A percentile compares a stretch with the other conserved stretches of the same genome.
phyloP scores from a whole-genome alignment of 2,888 invertebrate species.

The Allophyes oxyacanthae region DNA sequence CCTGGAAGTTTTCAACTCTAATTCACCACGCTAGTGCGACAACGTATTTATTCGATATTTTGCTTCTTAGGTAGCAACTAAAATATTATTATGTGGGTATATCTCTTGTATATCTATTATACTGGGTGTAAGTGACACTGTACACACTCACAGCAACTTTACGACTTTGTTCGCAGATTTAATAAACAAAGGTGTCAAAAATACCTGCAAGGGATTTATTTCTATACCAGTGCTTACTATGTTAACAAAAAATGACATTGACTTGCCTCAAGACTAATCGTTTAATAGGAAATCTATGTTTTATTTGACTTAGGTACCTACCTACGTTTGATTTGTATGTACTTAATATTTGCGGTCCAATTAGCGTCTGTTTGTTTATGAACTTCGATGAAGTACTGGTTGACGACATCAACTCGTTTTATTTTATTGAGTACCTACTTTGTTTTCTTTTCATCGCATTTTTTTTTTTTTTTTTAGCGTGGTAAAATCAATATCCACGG shows the following conservation, averaged over 20 bases:
- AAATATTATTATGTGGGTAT: no score
- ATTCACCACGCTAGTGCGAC: no score
- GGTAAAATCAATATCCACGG: no score
- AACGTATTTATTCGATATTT: no score
- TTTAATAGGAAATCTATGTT: conserved; percentile 57
- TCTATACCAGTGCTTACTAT: conserved; percentile 7
- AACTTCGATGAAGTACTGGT: conserved; percentile 16
- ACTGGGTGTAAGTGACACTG: no score
- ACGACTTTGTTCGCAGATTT: no score
- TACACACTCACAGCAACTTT: no score
- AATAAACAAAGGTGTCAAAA: conserved; percentile 21
- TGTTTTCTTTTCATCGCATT: no score
- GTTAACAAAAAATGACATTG: conserved; percentile 38
- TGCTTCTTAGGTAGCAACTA: no score
- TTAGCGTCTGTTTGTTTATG: conserved; percentile 44
- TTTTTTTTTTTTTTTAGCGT: no score
- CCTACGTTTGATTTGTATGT: conserved; percentile 39
- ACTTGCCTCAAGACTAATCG: conserved; percentile 31
- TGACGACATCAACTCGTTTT: conserved; percentile 14
- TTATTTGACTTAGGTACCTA: conserved; percentile 46
- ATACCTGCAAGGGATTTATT: conserved; percentile 12
- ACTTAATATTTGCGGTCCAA: conserved; percentile 60
- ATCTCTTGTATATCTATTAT: no score
- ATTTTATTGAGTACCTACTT: neutral
- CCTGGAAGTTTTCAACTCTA: no score